These are phyloP conservation scores for Icerya purchasi DNA, from an alignment of 2,888 invertebrate genomes.

Conservation along the genomic window DNA sequence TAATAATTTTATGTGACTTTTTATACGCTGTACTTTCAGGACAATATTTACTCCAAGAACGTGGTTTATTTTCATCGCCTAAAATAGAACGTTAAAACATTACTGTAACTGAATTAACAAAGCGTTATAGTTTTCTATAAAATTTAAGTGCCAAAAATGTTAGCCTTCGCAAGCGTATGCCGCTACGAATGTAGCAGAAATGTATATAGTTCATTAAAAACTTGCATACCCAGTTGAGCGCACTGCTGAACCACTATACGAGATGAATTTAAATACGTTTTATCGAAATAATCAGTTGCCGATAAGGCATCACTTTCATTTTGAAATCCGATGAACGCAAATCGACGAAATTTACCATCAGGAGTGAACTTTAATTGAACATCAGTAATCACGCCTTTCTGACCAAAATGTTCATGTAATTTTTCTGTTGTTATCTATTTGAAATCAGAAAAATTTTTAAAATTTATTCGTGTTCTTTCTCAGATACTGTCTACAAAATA, in stretches of 20 bases:
- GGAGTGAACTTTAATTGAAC: conserved; percentile 78
- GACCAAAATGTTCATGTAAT: conserved; percentile 49
- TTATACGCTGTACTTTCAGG: conserved; percentile 47
- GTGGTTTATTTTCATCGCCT: conserved; percentile 49
- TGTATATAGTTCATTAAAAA: background rate
- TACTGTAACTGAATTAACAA: background rate
- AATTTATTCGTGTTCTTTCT: too few relatives aligned
- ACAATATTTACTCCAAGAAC: conserved; percentile 85
- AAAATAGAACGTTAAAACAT: conserved; percentile 10
- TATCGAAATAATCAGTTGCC: conserved; percentile 60
- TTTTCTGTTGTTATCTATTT: conserved; percentile 58
- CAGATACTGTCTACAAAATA: too few relatives aligned
- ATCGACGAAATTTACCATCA: conserved; percentile 77
- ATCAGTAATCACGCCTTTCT: conserved; percentile 76
- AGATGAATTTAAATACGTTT: conserved; percentile 61
- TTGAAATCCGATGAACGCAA: conserved; percentile 82
- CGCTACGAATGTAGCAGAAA: background rate
- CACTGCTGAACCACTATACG: conserved; percentile 35
- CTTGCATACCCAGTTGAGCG: conserved; percentile 19
- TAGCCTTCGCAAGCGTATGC: background rate
- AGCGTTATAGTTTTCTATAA: too few relatives aligned
- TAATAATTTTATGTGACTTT: conserved; percentile 28
- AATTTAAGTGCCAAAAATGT: background rate
- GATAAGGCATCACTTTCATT: conserved; percentile 51
- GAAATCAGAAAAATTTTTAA: background rate